Evolutionary conservation across 2,888 invertebrate species (phyloP), one percentile per base, ranked within the genome.

Genomic region (Monoplex corrugatus): DNA sequence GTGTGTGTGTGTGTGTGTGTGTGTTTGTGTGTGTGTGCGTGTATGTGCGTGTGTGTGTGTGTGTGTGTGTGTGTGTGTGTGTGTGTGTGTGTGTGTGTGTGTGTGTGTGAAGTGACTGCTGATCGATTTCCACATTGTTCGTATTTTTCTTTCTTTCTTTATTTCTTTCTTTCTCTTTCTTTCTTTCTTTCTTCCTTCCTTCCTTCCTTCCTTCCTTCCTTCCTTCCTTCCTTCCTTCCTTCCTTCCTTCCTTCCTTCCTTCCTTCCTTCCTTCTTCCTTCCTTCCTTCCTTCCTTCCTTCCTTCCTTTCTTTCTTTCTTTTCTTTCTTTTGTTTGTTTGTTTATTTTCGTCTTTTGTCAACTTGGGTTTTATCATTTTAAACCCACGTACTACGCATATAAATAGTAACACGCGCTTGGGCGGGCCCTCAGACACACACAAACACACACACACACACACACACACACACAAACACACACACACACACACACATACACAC

Each of bases 41-140:
- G 43, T 40, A 43, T 80, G 80, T 80, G 80, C 28, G 43, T 80
- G 80, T 43, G 43, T 80, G 80, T 40, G 43, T 40, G 80, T 38
- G 43, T 23, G 80, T 19, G 43, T 40, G 80, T 43, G 80, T 1
- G 80, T 43, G 2, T 44, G 80, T 44, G 43, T 44, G 40, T 8
- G 35, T 23, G 43, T 40, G 40, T 43, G 80, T 80, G 80, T 3
- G 38, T 35, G 80, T 16, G 80, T 43, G 40, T 19, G 40, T 16
- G 43, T 43, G 43, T 16, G 43, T 43, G 43, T 13, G 80, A 23
- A 43, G 8, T 43, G 40, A 23, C 40, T 40, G 80, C n/a, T n/a
- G n/a, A n/a, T n/a, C n/a, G n/a, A n/a, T n/a, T n/a, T n/a, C n/a
- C n/a, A n/a, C n/a, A n/a, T n/a, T n/a, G 50, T 50, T 50, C 50